A percentile compares a stretch with the other conserved stretches of the same genome.
Evolutionary conservation across 1,140 invertebrate species (phyloP).

Genomic region (Neodiprion fabricii): DNA sequence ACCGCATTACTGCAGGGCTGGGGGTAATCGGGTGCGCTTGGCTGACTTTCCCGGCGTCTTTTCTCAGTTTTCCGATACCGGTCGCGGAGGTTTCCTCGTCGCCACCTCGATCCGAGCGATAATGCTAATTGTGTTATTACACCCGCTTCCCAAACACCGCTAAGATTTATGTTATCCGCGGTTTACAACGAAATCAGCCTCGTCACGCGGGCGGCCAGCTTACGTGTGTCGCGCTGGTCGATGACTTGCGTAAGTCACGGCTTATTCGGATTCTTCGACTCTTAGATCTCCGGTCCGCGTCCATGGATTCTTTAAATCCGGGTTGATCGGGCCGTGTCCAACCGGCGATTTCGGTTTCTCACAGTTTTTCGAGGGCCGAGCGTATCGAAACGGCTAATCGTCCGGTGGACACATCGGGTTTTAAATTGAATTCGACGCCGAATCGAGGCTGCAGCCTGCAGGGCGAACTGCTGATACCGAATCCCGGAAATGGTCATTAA

Average conservation of each 20-base stretch:
- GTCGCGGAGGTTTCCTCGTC: slow-evolving; percentile 19
- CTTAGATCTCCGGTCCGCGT: background rate
- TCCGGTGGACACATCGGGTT: too few relatives aligned
- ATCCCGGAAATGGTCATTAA: slow-evolving; percentile 60
- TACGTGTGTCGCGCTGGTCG: background rate
- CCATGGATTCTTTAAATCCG: background rate
- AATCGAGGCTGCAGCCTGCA: too few relatives aligned
- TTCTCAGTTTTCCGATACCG: slow-evolving; percentile 43
- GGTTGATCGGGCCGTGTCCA: too few relatives aligned
- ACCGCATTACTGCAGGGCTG: slow-evolving; percentile 42
- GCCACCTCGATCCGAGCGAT: slow-evolving; percentile 30
- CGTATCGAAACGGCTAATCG: too few relatives aligned
- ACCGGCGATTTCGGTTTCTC: too few relatives aligned
- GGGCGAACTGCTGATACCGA: slow-evolving; percentile 31
- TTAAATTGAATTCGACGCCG: too few relatives aligned
- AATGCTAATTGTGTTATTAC: slow-evolving; percentile 37
- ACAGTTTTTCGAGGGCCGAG: too few relatives aligned
- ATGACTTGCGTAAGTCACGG: background rate
- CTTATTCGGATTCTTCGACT: background rate
- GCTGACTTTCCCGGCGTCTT: slow-evolving; percentile 30
- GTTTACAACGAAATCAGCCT: slow-evolving; percentile 5
- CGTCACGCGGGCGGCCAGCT: background rate
- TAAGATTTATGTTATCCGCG: slow-evolving; percentile 24
- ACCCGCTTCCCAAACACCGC: slow-evolving; percentile 13
- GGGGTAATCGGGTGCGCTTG: slow-evolving; percentile 39